phyloP scores from a whole-genome alignment of 2,113 vertebrate species.

The Montifringilla adamsi region DNA sequence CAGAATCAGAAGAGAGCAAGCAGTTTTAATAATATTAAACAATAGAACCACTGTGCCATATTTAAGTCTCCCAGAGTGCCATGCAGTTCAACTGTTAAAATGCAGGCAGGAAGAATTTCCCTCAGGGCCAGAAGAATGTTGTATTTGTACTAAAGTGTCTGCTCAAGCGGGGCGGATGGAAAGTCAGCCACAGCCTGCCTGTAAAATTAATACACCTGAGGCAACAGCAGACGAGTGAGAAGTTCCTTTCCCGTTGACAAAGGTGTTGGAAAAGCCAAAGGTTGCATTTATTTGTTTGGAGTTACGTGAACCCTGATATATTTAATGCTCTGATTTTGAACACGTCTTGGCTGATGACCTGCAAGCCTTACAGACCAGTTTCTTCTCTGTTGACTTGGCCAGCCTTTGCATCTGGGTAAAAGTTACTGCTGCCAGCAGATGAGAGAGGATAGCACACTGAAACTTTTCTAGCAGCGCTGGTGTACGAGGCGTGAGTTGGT shows the following conservation, averaged over 20 bases:
- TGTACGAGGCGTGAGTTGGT: neutral
- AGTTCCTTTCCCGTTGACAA: neutral
- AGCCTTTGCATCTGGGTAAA: neutral
- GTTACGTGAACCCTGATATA: neutral
- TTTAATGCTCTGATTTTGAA: neutral
- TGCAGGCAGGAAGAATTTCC: conserved; percentile 53
- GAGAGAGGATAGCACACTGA: neutral
- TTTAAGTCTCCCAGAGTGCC: conserved; percentile 42
- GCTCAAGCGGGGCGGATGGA: neutral
- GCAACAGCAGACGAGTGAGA: neutral
- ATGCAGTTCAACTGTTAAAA: conserved; percentile 28
- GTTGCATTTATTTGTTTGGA: neutral
- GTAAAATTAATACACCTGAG: conserved; percentile 25
- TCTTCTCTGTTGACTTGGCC: neutral
- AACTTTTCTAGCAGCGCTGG: fast-evolving
- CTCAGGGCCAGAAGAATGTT: conserved; percentile 47
- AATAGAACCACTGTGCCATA: conserved; percentile 59
- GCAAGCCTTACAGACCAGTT: neutral
- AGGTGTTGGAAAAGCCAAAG: neutral
- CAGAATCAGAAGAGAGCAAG: conserved; percentile 27
- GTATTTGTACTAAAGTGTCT: conserved; percentile 34
- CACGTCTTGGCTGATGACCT: neutral
- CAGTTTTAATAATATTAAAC: conserved; percentile 43
- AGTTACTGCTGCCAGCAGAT: neutral
- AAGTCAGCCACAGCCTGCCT: neutral